Conservation (phyloP, 2,797 vertebrate genomes). For the Crypturellus tataupa region DNA sequence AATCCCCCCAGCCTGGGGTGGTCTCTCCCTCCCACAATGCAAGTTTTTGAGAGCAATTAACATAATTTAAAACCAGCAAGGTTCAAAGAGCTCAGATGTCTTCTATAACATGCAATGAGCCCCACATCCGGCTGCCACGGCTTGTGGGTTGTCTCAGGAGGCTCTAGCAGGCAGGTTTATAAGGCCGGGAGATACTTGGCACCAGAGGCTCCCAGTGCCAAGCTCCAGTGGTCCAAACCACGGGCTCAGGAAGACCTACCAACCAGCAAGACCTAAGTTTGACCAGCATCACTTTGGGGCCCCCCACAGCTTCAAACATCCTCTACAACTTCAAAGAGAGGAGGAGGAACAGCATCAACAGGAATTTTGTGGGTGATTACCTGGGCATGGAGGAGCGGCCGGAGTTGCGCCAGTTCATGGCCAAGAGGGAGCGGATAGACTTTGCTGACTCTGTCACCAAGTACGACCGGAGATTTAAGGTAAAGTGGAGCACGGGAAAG, state of each 20-base stretch:
- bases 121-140: not conserved
- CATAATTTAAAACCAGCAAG: not conserved
- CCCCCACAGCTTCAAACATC: constrained; percentile 90
- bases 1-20: not conserved
- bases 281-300: accelerated
- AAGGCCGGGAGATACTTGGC: not conserved
- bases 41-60: accelerated
- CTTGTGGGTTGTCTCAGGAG: accelerated
- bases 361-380: constrained; percentile 98
- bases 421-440: constrained; percentile 92
- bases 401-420: constrained; percentile 93
- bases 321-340: constrained; percentile 95
- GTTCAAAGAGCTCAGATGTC: not conserved
- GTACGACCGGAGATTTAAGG: constrained; percentile 98
- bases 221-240: not conserved
- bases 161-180: not conserved
- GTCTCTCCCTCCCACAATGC: not conserved
- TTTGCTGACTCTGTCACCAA: constrained; percentile 94
- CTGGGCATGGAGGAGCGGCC: constrained; percentile 95
- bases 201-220: not conserved
- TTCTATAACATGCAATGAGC: not conserved
- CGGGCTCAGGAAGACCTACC: not conserved
- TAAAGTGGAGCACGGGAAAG: constrained; percentile 20
- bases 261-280: not conserved
- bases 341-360: constrained; percentile 95